These are phyloP conservation scores for Girardinus metallicus DNA, from an alignment of 2,797 vertebrate species.

Conservation along the genomic window DNA sequence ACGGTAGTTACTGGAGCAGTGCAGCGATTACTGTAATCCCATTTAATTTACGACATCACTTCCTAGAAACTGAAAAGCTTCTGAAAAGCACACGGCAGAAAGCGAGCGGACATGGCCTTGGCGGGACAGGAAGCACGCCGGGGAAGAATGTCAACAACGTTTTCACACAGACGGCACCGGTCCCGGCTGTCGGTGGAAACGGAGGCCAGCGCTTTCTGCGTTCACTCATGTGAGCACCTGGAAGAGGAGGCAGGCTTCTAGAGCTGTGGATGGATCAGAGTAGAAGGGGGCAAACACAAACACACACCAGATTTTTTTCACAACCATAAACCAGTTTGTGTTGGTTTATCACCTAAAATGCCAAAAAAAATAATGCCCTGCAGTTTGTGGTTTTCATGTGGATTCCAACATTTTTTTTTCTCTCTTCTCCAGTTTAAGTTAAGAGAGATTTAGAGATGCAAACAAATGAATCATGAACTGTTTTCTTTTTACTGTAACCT, in stretches of 20 bases:
- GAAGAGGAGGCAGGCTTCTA: neutral
- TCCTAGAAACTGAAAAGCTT: conserved; percentile 23
- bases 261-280: neutral
- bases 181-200: neutral
- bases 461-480: conserved; percentile 43
- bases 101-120: conserved; percentile 18
- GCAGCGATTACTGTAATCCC: conserved; percentile 33
- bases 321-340: neutral
- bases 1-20: neutral
- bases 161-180: neutral
- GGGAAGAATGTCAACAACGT: conserved; percentile 6
- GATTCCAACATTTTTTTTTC: neutral
- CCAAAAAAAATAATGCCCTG: neutral
- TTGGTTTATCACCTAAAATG: neutral
- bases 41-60: conserved; percentile 32
- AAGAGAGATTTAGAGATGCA: conserved; percentile 15
- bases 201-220: neutral
- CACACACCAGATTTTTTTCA: neutral
- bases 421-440: conserved; percentile 15
- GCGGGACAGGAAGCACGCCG: conserved; percentile 9
- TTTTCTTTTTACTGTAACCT: conserved; percentile 25
- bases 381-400: neutral
- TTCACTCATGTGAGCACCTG: neutral
- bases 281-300: neutral
- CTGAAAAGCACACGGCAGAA: conserved; percentile 9